These are phyloP conservation scores for Caenorhabditis elegans DNA, from an alignment of 1,140 invertebrate species.

Conservation along the genomic window WBcel235 BX284606.5:10895001-10895500, in stretches of 20 bases:
- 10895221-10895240: too few species aligned
- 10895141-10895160: constrained; percentile 76
- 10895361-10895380: constrained; percentile 73
- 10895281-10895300: constrained; percentile 73
- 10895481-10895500: constrained; percentile 72
- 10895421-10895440: constrained; percentile 72
- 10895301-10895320: constrained; percentile 77
- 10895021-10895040: constrained; percentile 76
- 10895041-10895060: constrained; percentile 72
- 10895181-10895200: constrained; percentile 77
- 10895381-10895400: constrained; percentile 75
- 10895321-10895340: constrained; percentile 75
- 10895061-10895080: constrained; percentile 71
- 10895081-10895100: constrained; percentile 76
- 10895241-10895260: constrained; percentile 69
- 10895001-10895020: constrained; percentile 77
- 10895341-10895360: constrained; percentile 75
- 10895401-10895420: constrained; percentile 76
- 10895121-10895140: constrained; percentile 75
- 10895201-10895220: constrained; percentile 74
- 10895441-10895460: constrained; percentile 74
- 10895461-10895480: constrained; percentile 80
- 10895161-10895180: constrained; percentile 77
- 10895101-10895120: constrained; percentile 79
- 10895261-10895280: constrained; percentile 75